Base-by-base conservation (phyloP, 1,140 invertebrate genomes). In the Scylla paramamosain region DNA sequence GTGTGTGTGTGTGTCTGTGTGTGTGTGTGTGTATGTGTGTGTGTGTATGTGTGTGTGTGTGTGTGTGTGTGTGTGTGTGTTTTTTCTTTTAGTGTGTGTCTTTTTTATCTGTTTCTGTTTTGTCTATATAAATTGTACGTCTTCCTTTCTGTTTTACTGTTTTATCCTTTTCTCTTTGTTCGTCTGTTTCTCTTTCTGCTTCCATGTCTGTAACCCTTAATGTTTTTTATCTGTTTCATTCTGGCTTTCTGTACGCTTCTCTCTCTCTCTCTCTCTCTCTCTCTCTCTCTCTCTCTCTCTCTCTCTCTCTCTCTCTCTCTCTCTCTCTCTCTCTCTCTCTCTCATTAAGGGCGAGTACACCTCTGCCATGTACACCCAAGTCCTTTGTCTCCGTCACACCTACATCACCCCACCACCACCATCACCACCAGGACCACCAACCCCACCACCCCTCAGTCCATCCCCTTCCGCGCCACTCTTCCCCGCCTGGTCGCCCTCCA, bases 301-400 rank as follows among this genome's bases (percentile, higher is more conserved):
- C 86, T 25, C 86, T 89, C 87, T 46, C 87, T 48, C 32, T 46
- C 87, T 45, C 31, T 89, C 87, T 48, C 32, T 39, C 87, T 29
- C 87, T 89, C 87, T 28, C 87, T 89, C 32, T 45, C 87, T 77
- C 67, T 77, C 67, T 77, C 67, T 77, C 46, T 28, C 32, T 48
- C 46, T 28, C 31, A 25, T 45, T 48, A 25, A 45, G 25, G 39
- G 0, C 8, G 39, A 25, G 3, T 29, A n/a, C 32, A 77, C 32
- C 87, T 29, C 87, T 45, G 25, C 12, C 87, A 4, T 28, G 20
- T 48, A 20, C 84, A 16, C 84, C 39, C 52, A 59, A 10, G 39
- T 89, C 32, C 32, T 48, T 89, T 77, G 67, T 77, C n/a, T n/a
- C 25, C 67, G 20, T 0, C 67, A 77, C 67, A 77, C 67, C n/a